Conservation (phyloP, 2,888 invertebrate genomes). For the Lepas anatifera region DNA sequence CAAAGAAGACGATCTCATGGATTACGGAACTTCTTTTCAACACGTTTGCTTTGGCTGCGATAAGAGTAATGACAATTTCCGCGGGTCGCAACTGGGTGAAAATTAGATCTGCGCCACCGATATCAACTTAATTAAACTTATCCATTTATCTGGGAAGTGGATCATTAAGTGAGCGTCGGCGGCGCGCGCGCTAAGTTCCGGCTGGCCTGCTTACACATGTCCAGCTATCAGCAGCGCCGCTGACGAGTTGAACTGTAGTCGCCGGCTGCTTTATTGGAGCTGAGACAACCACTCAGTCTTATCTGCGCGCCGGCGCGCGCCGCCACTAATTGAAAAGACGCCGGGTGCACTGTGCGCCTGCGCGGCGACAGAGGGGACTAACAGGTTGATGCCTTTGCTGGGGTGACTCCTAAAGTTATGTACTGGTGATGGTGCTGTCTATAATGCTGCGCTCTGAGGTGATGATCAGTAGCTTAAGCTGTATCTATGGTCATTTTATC, state of each 20-base stretch:
- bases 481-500: too few species aligned
- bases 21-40: slow-evolving; percentile 2
- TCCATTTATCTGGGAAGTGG: slow-evolving; percentile 11
- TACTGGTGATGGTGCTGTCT: too few species aligned
- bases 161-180: not conserved
- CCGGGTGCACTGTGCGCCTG: too few species aligned
- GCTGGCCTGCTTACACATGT: not conserved
- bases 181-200: not conserved
- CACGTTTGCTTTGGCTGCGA: not conserved
- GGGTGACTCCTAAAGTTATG: too few species aligned
- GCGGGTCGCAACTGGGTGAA: not conserved
- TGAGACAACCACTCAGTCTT: not conserved
- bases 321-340: not conserved
- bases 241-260: not conserved
- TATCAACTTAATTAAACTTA: slow-evolving; percentile 12
- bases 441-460: too few species aligned
- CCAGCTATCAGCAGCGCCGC: not conserved
- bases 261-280: not conserved
- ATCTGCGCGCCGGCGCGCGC: not conserved
- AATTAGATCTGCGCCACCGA: not conserved
- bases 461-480: too few species aligned
- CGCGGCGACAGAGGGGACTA: too few species aligned
- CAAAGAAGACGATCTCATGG: not conserved
- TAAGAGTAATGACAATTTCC: not conserved
- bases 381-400: too few species aligned